Evolutionary conservation across 2,113 vertebrate species (phyloP).

Genomic region (Columbina picui): DNA sequence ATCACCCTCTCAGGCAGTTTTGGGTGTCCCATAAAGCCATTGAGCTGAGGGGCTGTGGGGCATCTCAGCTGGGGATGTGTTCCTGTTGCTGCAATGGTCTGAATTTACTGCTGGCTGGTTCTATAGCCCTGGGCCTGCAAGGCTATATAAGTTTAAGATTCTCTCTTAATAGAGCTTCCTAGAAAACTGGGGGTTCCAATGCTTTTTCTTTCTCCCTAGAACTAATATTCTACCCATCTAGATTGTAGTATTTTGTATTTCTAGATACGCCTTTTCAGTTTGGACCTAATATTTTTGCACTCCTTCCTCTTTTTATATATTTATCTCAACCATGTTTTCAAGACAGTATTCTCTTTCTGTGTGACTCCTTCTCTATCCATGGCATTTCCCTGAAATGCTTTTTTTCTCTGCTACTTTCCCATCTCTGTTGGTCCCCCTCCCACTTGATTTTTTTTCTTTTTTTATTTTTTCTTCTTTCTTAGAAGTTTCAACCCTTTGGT

Average conservation of each 20-base stretch:
- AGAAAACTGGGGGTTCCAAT: neutral
- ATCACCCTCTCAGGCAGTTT: neutral
- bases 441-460: neutral
- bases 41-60: neutral
- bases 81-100: neutral
- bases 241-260: neutral
- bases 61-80: neutral
- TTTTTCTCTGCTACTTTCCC: neutral
- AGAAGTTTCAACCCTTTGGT: neutral
- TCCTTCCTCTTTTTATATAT: neutral
- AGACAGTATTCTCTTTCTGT: neutral
- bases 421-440: neutral
- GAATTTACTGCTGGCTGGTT: neutral
- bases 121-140: neutral
- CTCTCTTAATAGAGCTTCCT: neutral
- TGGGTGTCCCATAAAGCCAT: neutral
- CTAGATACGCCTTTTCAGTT: neutral
- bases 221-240: neutral
- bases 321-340: neutral
- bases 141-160: neutral
- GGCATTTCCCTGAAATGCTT: neutral
- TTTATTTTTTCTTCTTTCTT: neutral
- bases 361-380: neutral
- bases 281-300: neutral
- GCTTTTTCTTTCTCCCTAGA: neutral